A percentile compares a stretch with the other conserved stretches of the same genome.
Evolutionary conservation across 2,797 vertebrate species (phyloP).

Genomic region (Leuciscus waleckii): DNA sequence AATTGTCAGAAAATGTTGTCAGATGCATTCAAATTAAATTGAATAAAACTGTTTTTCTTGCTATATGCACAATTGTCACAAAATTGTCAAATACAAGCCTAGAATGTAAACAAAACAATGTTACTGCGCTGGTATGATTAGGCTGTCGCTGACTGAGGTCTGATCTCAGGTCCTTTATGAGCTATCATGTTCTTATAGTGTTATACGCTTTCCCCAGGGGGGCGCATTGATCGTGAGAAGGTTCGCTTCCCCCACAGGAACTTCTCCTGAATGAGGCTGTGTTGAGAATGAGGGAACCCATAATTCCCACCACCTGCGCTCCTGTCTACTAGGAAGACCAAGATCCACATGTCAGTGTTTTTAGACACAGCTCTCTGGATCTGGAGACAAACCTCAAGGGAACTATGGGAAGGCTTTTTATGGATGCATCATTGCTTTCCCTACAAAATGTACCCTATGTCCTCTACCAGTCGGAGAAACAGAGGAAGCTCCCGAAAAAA

Average conservation of each 20-base stretch:
- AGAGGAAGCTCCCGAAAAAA: no score
- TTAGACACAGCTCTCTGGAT: neutral
- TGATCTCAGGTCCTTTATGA: conserved; percentile 2
- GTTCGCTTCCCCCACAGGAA: conserved; percentile 1
- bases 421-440: neutral
- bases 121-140: neutral
- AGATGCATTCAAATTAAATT: neutral
- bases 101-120: neutral
- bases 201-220: neutral
- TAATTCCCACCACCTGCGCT: neutral
- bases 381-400: neutral
- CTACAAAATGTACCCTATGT: neutral
- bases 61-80: no score
- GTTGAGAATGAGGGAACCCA: neutral
- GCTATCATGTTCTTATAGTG: neutral
- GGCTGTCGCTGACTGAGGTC: neutral
- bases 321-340: neutral
- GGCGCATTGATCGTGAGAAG: neutral
- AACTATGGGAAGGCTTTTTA: neutral
- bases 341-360: neutral
- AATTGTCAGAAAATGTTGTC: neutral
- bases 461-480: neutral
- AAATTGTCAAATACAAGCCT: neutral
- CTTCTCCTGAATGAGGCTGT: neutral
- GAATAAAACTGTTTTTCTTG: neutral